Percentiles rank a stretch among this genome's conserved stretches.
Evolutionary conservation across 2,797 vertebrate genomes (phyloP).

Genomic region (Cirrhinus molitorella): DNA sequence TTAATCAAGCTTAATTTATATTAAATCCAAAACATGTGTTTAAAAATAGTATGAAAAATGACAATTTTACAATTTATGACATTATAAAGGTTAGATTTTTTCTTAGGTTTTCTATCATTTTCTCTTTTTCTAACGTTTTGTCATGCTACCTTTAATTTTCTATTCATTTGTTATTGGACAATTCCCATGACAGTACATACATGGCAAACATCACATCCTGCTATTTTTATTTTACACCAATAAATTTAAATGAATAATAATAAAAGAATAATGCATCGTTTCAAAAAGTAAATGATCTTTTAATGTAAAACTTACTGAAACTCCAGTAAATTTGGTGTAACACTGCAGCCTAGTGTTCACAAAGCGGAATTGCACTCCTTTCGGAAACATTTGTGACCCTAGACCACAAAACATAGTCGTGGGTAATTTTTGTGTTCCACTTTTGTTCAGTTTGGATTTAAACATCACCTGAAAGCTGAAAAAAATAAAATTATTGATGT

Average conservation of each 20-base stretch:
- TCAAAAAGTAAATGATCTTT: not conserved
- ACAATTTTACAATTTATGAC: no score
- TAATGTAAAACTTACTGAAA: not conserved
- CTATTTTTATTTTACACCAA: not conserved
- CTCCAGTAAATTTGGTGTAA: not conserved
- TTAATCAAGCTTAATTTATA: not conserved
- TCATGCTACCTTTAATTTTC: no score
- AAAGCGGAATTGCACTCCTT: not conserved
- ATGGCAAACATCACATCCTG: not conserved
- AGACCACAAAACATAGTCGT: no score
- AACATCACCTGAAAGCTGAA: no score
- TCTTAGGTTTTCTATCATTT: no score
- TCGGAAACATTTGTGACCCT: not conserved
- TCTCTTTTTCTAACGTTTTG: no score
- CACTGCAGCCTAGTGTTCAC: constrained; percentile 3
- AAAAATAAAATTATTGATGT: no score
- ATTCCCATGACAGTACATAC: no score
- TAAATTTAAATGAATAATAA: not conserved
- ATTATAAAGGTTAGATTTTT: no score
- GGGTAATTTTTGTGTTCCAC: no score
- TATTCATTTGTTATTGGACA: no score
- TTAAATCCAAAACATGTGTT: not conserved
- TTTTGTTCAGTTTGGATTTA: no score
- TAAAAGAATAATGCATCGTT: not conserved
- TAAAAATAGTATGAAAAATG: not conserved